A percentile compares a stretch with the other conserved stretches of the same genome.
Conservation (phyloP, 2,797 vertebrate genomes). For the Tarsius wallacei region DNA sequence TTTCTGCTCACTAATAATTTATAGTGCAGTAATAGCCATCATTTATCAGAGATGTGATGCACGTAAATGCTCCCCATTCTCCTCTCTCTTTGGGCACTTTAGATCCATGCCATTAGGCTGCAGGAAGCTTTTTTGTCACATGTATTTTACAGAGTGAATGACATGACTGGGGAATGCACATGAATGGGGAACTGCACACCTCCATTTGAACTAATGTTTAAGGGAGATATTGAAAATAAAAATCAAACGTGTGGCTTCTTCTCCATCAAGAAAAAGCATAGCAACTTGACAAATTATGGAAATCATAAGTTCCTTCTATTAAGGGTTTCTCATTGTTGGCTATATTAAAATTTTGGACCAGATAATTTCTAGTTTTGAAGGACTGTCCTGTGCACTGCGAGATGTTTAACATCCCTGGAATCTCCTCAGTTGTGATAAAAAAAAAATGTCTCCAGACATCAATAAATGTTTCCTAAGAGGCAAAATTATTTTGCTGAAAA, state of each 20-base stretch:
- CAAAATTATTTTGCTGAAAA: neutral
- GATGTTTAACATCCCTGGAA: neutral
- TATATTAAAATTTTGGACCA: neutral
- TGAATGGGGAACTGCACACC: neutral
- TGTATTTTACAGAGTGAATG: slow-evolving; percentile 15
- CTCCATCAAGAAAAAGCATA: neutral
- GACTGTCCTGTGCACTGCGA: neutral
- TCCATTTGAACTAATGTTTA: slow-evolving; percentile 1
- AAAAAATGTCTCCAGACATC: neutral
- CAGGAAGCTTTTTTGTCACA: neutral
- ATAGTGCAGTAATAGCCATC: slow-evolving; percentile 33
- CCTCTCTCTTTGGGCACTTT: slow-evolving; percentile 14
- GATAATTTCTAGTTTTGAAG: neutral
- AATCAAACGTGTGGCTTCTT: neutral
- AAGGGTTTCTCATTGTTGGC: neutral
- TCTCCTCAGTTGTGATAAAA: neutral
- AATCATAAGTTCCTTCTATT: neutral
- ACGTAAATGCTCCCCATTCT: neutral
- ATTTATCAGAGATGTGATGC: neutral
- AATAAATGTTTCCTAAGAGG: neutral
- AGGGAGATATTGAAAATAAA: slow-evolving; percentile 41
- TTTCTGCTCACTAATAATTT: slow-evolving; percentile 44
- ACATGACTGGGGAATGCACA: too few species aligned
- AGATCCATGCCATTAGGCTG: slow-evolving; percentile 25
- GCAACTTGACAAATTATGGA: neutral